These are phyloP conservation scores for Sebastes fasciatus DNA, from an alignment of 2,113 vertebrate genomes.

Conservation along the genomic window DNA sequence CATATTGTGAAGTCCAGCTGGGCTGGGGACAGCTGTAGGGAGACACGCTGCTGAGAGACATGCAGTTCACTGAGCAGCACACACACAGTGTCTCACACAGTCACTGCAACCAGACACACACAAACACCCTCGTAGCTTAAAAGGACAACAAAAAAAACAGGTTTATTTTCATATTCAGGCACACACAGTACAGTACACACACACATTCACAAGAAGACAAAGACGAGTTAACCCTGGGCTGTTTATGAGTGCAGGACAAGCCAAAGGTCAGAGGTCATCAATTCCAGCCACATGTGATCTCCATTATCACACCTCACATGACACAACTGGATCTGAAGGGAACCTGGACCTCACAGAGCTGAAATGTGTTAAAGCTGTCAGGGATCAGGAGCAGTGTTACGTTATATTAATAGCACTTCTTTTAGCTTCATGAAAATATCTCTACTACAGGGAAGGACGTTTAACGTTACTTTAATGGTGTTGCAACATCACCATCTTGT, in stretches of 20 bases:
- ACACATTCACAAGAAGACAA: conserved; percentile 13
- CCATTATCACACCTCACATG: conserved; percentile 48
- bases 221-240: conserved; percentile 29
- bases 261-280: conserved; percentile 56
- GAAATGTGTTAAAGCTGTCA: conserved; percentile 12
- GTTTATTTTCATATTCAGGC: background rate
- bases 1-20: conserved; percentile 51
- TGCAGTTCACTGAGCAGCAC: conserved; percentile 43
- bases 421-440: conserved; percentile 4
- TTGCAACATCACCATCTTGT: conserved; percentile 60
- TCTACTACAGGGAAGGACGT: background rate
- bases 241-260: conserved; percentile 34
- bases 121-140: background rate
- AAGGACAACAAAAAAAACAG: conserved; percentile 15
- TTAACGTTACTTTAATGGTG: background rate
- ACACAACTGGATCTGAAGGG: conserved; percentile 23
- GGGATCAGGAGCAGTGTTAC: conserved; percentile 5
- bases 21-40: conserved; percentile 62
- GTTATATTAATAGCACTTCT: conserved; percentile 9
- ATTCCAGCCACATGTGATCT: conserved; percentile 52
- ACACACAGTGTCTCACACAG: background rate
- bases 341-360: conserved; percentile 44
- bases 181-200: background rate
- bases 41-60: conserved; percentile 50
- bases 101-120: background rate